Base-by-base conservation (phyloP, 2,797 vertebrate species). In the Salarias fasciatus region DNA sequence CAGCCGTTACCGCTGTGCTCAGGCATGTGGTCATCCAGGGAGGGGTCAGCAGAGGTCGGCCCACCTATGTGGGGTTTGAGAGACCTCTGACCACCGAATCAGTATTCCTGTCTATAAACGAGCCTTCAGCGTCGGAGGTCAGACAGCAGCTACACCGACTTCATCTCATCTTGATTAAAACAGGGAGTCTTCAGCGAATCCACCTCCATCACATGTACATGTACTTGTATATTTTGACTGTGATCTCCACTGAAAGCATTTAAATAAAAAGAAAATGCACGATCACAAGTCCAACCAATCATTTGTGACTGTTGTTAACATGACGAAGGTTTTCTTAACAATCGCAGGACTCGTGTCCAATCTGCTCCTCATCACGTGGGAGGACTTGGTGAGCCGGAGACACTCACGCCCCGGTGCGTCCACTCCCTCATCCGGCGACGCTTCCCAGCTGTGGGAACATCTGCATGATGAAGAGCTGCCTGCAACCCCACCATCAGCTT, bases 391-490 rank as follows among this genome's bases (percentile, higher is more conserved):
- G 65, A 43, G 42, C 5, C 8, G 42, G 48, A 51, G 24, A 69
- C 71, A 56, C 42, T 53, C 45, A 73, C 67, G 24, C 53, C 14
- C 15, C n/a, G 29, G 44, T 51, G 57, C 0, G 45, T 31, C 30
- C 14, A 37, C 38, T 43, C 64, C 52, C 18, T 24, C 18, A 18
- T 28, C 43, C 1, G 2, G 29, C 29, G 31, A 0, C 47, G 38
- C 38, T 15, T 58, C 72, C 18, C 61, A 56, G 51, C 64, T 37
- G 53, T 42, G 60, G 40, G 47, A 72, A 76, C 59, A 67, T 66
- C 75, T 83, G 72, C 73, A 31, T 59, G 51, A 80, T 60, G 53
- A 70, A 49, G 37, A 67, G 74, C 65, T 55, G 5, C 63, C 65
- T 55, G 5, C 63, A 55, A 61, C 64, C 57, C 72, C 58, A 28